phyloP scores from a whole-genome alignment of 2,113 vertebrate genomes.

The Loxodonta africana region DNA sequence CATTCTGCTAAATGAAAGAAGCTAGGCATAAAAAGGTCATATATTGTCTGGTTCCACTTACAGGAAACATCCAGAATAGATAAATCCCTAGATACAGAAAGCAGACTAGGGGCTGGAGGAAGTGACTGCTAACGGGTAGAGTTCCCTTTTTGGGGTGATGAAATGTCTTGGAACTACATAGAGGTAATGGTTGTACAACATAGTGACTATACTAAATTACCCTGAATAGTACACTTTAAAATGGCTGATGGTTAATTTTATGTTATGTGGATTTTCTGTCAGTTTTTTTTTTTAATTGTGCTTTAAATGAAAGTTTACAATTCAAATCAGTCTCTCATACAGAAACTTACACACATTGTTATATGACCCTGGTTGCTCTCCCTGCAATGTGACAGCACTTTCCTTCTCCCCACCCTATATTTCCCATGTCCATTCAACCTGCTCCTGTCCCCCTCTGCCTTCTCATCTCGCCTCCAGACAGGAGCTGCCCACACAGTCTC shows the following conservation, averaged over 20 bases:
- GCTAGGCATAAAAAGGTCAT: background rate
- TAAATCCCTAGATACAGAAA: background rate
- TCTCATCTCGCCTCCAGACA: no score
- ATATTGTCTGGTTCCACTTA: background rate
- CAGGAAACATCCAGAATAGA: background rate
- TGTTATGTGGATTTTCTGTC: background rate
- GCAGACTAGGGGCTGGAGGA: background rate
- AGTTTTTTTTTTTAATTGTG: background rate
- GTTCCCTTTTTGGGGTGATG: background rate
- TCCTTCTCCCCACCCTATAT: no score
- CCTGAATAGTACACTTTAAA: background rate
- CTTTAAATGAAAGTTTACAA: no score
- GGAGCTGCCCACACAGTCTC: no score
- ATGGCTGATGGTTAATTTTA: background rate
- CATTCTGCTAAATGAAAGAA: background rate
- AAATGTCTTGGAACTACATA: background rate
- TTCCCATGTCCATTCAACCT: no score
- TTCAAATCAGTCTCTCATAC: no score
- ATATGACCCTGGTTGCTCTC: no score
- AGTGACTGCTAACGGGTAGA: background rate
- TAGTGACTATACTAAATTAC: background rate
- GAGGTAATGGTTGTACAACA: no score
- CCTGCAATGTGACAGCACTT: no score
- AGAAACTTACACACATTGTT: no score
- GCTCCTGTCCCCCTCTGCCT: no score